These are phyloP conservation scores for Platycheirus rosarum DNA, from an alignment of 2,888 invertebrate species.

Conservation along the genomic window DNA sequence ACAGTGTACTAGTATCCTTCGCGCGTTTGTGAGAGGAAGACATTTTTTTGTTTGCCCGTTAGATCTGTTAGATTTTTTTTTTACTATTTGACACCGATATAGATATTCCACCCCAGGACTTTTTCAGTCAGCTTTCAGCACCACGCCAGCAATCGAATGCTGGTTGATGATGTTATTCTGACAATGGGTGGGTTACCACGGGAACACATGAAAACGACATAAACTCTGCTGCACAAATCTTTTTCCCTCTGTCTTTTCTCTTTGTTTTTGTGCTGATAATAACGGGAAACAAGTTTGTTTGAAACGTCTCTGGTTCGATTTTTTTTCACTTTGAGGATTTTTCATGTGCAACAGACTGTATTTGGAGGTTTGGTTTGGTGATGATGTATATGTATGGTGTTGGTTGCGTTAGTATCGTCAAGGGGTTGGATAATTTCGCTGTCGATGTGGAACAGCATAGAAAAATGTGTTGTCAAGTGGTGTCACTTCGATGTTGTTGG, in stretches of 20 bases:
- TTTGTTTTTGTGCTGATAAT: conserved; percentile 43
- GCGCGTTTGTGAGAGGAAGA: background rate
- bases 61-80: background rate
- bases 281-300: conserved; percentile 47
- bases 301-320: conserved; percentile 32
- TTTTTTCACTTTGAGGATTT: conserved; percentile 30
- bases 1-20: background rate
- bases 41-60: background rate
- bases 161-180: conserved; percentile 26
- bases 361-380: background rate
- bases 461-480: conserved; percentile 51
- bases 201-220: conserved; percentile 1
- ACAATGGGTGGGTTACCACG: background rate
- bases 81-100: conserved; percentile 44
- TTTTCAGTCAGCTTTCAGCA: background rate
- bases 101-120: conserved; percentile 16
- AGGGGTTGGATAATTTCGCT: conserved; percentile 6
- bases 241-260: conserved; percentile 8
- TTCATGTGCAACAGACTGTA: conserved; percentile 57
- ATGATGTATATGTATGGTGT: conserved; percentile 8
- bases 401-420: background rate
- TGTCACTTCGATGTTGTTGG: conserved; percentile 47
- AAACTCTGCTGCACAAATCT: conserved; percentile 19
- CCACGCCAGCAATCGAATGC: conserved; percentile 4
- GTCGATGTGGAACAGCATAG: background rate